Evolutionary conservation across 2,113 vertebrate genomes (phyloP).

Genomic region (Cyphomyrus discorhynchus): DNA sequence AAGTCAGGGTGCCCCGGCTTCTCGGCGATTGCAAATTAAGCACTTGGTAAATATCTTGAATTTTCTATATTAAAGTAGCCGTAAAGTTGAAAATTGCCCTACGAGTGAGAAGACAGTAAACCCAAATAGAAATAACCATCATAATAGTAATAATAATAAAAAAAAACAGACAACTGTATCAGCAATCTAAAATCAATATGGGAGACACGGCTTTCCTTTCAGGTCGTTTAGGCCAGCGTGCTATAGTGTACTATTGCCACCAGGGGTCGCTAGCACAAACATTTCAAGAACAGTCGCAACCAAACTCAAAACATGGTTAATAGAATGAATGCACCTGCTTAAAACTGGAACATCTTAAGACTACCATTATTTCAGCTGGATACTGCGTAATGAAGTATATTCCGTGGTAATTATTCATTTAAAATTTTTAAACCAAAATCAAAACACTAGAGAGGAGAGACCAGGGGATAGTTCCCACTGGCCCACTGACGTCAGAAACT

Average conservation of each 20-base stretch:
- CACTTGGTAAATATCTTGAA: not conserved
- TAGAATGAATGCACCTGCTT: not conserved
- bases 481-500: not conserved
- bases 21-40: not conserved
- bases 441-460: not conserved
- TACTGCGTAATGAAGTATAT: not conserved
- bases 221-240: not conserved
- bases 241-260: not conserved
- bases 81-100: not conserved
- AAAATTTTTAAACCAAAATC: not conserved
- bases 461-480: not conserved
- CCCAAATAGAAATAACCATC: not conserved
- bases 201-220: not conserved
- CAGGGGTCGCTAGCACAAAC: not conserved
- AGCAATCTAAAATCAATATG: not conserved
- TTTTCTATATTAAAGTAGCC: not conserved
- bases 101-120: not conserved
- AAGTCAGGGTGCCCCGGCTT: not conserved
- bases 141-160: not conserved
- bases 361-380: conserved; percentile 1
- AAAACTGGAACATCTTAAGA: not conserved
- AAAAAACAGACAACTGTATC: not conserved
- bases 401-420: not conserved
- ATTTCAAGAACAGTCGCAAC: not conserved
- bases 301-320: not conserved